Evolutionary conservation across 1,140 invertebrate genomes (phyloP), one percentile per base, ranked within the genome.

Genomic region (Linepithema humile): DNA sequence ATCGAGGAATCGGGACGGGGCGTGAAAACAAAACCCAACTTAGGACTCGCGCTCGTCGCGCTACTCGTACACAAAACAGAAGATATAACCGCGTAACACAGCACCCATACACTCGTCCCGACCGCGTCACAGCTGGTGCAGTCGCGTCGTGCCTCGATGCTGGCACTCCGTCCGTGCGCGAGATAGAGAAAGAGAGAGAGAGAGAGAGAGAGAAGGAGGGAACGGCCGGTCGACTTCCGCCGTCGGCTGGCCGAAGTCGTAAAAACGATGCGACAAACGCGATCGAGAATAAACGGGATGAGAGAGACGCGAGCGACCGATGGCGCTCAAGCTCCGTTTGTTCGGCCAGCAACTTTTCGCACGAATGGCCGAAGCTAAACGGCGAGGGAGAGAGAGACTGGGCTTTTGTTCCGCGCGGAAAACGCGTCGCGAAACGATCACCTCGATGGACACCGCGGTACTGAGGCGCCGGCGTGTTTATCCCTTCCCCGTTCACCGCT

Each of bases 391-490:
- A 12, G 32, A 48, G 12, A 62, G 17, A 45, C n/a, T n/a, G 12
- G 43, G 53, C 45, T 88, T 77, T 84, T 69, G 75, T 88, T 69
- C 17, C 82, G 62, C 20, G 12, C 1, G 35, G 6, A 62, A 20
- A 43, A 26, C 29, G 17, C 48, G 59, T 35, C 29, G 45, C 86
- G 73, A 88, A 40, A 55, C 77, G 1, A 78, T 70, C 72, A 10
- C 60, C 32, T 62, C 82, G 43, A 82, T 83, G 53, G 90, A 88
- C 92, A 91, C 92, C 91, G 89, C 85, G 86, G 80, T 80, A 93
- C 93, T 94, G 92, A 92, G 90, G 93, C 93, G 92, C 93, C 93
- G 92, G 92, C 93, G 93, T 93, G 92, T 91, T 92, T 91, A 90
- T 64, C 85, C 38, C 32, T 32, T 1, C 20, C 62, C 9, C 57